phyloP scores from a whole-genome alignment of 2,888 invertebrate species.

The Cyrtodaria siliqua region DNA sequence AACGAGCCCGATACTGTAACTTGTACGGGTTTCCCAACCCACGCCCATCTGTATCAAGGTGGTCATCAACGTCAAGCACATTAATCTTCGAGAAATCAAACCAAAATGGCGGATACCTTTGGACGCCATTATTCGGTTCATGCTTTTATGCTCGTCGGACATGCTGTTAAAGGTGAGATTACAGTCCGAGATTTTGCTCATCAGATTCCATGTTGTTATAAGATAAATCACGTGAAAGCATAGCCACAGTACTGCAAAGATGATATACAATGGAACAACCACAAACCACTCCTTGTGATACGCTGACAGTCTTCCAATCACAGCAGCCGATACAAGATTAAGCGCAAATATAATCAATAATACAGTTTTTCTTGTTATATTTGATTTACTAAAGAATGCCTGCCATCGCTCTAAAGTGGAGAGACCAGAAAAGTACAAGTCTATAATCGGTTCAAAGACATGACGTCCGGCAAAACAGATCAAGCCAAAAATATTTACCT shows the following conservation, averaged over 20 bases:
- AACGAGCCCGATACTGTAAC: constrained; percentile 78
- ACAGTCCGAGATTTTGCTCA: constrained; percentile 83
- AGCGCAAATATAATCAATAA: constrained; percentile 72
- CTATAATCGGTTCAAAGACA: constrained; percentile 78
- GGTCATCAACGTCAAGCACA: constrained; percentile 77
- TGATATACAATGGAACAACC: constrained; percentile 84
- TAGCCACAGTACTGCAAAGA: constrained; percentile 81
- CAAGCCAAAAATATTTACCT: constrained; percentile 80
- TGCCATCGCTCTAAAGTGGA: constrained; percentile 84
- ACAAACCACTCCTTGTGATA: constrained; percentile 86
- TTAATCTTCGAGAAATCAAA: constrained; percentile 82
- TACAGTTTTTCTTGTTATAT: constrained; percentile 69
- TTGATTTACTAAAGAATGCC: constrained; percentile 73
- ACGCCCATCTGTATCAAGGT: constrained; percentile 79
- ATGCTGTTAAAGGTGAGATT: constrained; percentile 70
- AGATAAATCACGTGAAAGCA: constrained; percentile 82
- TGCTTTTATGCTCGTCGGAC: constrained; percentile 73
- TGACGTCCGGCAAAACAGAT: constrained; percentile 81
- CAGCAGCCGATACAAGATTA: constrained; percentile 71
- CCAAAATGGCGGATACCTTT: constrained; percentile 85
- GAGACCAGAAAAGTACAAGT: constrained; percentile 81
- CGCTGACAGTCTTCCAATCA: constrained; percentile 77
- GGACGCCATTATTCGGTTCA: constrained; percentile 83
- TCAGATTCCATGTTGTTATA: constrained; percentile 82
- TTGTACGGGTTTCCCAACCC: constrained; percentile 83